Evolutionary conservation across 2,797 vertebrate species (phyloP).

Genomic region (Limosa lapponica): DNA sequence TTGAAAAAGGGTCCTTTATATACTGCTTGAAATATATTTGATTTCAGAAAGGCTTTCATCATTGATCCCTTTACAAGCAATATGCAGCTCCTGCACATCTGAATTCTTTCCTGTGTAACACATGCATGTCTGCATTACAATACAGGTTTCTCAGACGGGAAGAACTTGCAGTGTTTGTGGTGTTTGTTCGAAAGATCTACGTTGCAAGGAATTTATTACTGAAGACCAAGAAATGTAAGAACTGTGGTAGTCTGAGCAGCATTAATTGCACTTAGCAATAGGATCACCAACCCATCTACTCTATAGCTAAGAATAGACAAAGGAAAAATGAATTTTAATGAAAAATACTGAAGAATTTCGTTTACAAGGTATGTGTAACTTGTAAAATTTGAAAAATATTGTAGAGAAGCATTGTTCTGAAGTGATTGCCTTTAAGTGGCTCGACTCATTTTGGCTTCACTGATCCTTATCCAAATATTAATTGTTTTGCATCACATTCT

Average conservation of each 20-base stretch:
- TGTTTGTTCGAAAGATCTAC: not conserved
- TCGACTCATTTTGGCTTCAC: not conserved
- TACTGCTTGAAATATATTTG: not conserved
- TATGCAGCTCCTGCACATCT: not conserved
- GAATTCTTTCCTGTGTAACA: not conserved
- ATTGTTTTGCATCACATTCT: not conserved
- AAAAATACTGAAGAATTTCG: not conserved
- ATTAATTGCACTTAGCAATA: not conserved
- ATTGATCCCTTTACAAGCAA: not conserved
- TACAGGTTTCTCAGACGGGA: not conserved
- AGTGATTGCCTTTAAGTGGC: not conserved
- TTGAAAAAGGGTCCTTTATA: not conserved
- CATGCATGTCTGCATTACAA: not conserved
- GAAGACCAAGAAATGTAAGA: not conserved
- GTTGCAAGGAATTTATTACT: not conserved
- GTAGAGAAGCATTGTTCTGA: not conserved
- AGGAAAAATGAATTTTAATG: not conserved
- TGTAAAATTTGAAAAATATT: not conserved
- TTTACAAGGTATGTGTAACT: not conserved
- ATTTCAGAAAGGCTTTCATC: not conserved
- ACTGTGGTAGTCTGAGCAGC: not conserved
- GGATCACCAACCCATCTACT: not conserved
- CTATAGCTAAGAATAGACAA: not conserved
- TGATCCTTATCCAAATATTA: not conserved
- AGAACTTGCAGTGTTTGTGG: not conserved